phyloP scores from a whole-genome alignment of 2,113 vertebrate genomes.

The Strix aluco region DNA sequence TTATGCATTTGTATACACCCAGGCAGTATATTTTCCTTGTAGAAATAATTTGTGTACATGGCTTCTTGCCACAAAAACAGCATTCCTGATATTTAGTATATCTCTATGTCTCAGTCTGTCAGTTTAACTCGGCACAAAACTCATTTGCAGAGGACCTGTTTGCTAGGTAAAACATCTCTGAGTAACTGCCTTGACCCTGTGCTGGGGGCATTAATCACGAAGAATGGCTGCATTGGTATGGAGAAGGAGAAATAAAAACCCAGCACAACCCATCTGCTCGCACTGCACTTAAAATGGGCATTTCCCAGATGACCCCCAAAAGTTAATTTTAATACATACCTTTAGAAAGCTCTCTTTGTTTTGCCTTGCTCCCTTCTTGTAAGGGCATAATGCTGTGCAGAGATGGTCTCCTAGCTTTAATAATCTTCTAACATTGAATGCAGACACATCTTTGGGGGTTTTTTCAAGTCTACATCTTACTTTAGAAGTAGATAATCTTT shows the following conservation, averaged over 20 bases:
- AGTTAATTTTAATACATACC: background rate
- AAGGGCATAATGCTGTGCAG: conserved; percentile 1
- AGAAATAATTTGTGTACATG: background rate
- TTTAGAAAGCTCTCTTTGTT: background rate
- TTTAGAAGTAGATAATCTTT: background rate
- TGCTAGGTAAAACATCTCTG: background rate
- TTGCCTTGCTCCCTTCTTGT: background rate
- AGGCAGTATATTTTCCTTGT: background rate
- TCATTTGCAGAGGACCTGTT: background rate
- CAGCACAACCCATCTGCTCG: background rate
- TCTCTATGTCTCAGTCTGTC: background rate
- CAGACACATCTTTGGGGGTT: background rate
- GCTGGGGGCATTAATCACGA: background rate
- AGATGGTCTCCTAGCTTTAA: background rate
- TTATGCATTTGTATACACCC: background rate
- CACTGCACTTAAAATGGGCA: background rate
- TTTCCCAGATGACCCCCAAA: background rate
- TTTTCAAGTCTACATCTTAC: background rate
- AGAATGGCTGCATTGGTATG: background rate
- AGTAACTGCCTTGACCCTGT: background rate
- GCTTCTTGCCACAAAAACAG: background rate
- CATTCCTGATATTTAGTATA: background rate
- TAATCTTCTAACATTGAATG: background rate
- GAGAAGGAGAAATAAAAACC: background rate
- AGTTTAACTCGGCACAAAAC: background rate